Base-by-base conservation (phyloP, 2,113 vertebrate species). In the Struthidea cinerea region DNA sequence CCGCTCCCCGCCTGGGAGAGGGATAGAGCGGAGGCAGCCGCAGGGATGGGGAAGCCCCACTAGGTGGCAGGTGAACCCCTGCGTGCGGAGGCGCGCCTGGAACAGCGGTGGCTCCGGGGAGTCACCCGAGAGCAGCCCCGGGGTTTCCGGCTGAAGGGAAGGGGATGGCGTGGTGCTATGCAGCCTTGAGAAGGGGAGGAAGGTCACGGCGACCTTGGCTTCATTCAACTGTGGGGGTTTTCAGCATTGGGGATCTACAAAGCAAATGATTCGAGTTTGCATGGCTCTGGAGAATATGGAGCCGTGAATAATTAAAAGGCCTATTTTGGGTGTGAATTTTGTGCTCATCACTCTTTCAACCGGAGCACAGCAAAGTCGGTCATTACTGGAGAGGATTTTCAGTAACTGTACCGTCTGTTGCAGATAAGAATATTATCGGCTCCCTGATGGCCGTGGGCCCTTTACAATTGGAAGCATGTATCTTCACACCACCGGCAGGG, bases 81-180 rank as follows among this genome's bases (percentile, higher is more conserved):
- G 77, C 3, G 2, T 7, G 65, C 6, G 17, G n/a, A 6, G 3
- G 11, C 32, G 5, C 15, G 6, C 49, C 74, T 4, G 33, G 26
- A 6, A 4, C 7, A 3, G 14, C 1, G 6, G 18, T 1, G 47
- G 14, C 71, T 19, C 28, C 21, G 11, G 7, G 14, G 26, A 37
- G 19, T 3, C 35, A 3, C 4, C 50, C 73, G 24, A 14, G 46
- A 30, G 84, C 16, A 59, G 44, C 46, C 17, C 37, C 32, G 42
- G 8, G 24, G 13, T 1, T 37, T 24, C 61, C 13, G n/a, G 1
- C 7, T 5, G 1, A 16, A 13, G 42, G 13, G n/a, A 60, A 56
- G 33, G 44, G 53, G 15, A 5, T 11, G 61, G 16, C 2, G 11
- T 1, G 60, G 3, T 13, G 44, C 78, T 27, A 10, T 12, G 76